Conservation (phyloP, 2,888 invertebrate genomes). For the Hedya salicella region DNA sequence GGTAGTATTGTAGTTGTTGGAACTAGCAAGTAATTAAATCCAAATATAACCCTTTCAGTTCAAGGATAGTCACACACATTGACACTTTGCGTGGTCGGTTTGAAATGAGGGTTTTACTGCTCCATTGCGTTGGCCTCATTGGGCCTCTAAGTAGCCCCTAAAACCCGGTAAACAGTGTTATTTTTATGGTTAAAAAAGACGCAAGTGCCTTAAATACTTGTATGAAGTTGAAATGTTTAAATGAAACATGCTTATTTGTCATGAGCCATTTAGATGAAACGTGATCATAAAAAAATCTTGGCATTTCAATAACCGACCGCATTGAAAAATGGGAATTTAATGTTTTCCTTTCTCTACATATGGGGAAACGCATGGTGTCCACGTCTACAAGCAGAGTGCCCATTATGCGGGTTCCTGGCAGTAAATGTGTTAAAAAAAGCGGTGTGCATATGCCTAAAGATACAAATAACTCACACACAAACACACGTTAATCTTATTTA, state of each 20-base stretch:
- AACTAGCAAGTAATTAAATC: neutral
- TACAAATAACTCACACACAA: no score
- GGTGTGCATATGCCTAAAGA: no score
- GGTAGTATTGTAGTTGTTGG: no score
- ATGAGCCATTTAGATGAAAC: slow-evolving; percentile 1
- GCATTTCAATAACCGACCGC: no score
- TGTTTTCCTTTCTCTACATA: no score
- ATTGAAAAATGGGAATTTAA: no score
- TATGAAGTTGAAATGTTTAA: neutral
- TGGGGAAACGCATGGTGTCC: no score
- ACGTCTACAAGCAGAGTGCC: no score
- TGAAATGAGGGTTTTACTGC: slow-evolving; percentile 18
- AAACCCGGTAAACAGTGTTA: neutral
- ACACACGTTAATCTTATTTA: no score
- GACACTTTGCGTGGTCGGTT: neutral
- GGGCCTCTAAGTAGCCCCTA: slow-evolving; percentile 14
- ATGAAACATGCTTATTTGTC: neutral
- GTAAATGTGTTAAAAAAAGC: no score
- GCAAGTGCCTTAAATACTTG: neutral
- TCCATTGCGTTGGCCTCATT: slow-evolving; percentile 14
- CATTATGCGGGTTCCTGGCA: no score
- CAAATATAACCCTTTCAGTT: neutral
- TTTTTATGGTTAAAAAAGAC: neutral
- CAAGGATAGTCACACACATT: neutral
- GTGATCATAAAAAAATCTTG: neutral